Evolutionary conservation across 2,888 invertebrate species (phyloP), one percentile per base, ranked within the genome.

Genomic region (Zygogramma bicolorata): DNA sequence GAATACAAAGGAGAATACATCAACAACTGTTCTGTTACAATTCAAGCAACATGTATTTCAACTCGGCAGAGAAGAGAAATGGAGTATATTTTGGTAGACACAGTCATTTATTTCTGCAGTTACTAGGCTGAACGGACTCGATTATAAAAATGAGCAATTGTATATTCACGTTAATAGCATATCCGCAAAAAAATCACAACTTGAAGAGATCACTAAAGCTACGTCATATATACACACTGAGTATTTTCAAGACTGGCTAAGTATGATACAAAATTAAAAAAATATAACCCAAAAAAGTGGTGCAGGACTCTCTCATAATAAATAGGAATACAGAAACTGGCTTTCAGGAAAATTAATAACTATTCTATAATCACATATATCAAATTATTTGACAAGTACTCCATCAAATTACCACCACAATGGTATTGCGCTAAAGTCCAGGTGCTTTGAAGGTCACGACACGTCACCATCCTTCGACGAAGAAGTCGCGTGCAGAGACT

Each of bases 401-500:
- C 70, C 69, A 78, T 78, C 70, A 70, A 73, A 84, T 86, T 84
- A 87, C 87, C 87, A 87, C 87, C 87, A 87, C 72, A 85, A 82
- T 66, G 87, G 87, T 82, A 87, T 83, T 80, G 83, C 82, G 80
- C 84, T 85, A 80, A 85, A 82, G 72, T 85, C 82, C 76, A 85
- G 78, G 75, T 84, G 82, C 74, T 79, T 83, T 80, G 84, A 80
- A 75, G 85, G 87, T 87, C 87, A 87, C 87, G 63, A 63, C 5
- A 53, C 27, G 1, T 53, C 53, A 8, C 15, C 27, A 70, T 81
- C 80, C 80, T 83, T 84, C 74, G 79, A 88, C 86, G 77, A 88
- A 84, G 76, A 86, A 84, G 81, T 83, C 57, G 79, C 79, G 79
- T 91, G 91, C 25, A 90, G 84, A 71, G 88, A 87, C 76, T 92